These are phyloP conservation scores for Propithecus coquereli DNA, from an alignment of 2,113 vertebrate species.

Conservation along the genomic window DNA sequence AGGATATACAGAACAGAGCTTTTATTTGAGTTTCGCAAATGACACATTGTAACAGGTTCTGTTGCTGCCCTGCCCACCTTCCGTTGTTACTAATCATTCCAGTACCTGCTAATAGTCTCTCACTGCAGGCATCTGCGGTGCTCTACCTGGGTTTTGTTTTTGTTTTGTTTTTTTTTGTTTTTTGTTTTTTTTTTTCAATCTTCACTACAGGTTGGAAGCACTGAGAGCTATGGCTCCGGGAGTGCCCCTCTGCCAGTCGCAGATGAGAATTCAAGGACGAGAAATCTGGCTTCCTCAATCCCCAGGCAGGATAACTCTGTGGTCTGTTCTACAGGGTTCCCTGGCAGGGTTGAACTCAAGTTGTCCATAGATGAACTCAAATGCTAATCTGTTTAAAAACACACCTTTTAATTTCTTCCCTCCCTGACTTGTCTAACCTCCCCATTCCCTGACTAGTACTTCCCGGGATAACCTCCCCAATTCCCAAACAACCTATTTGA, in stretches of 20 bases:
- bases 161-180: no score
- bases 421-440: no score
- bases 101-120: not conserved
- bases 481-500: not conserved
- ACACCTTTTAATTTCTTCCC: not conserved
- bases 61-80: not conserved
- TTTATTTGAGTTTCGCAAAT: not conserved
- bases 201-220: not conserved
- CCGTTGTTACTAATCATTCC: not conserved
- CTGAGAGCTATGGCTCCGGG: no score
- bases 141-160: not conserved
- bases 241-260: accelerated
- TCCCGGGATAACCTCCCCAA: not conserved
- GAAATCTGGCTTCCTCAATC: not conserved
- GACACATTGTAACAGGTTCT: not conserved
- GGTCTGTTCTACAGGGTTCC: accelerated
- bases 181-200: not conserved
- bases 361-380: not conserved
- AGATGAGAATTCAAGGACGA: not conserved
- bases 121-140: not conserved
- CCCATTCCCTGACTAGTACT: not conserved
- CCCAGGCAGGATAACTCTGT: not conserved
- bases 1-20: not conserved
- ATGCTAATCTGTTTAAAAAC: not conserved
- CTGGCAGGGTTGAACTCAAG: not conserved